phyloP scores from a whole-genome alignment of 1,140 invertebrate species.

The Platorchestia sp. region DNA sequence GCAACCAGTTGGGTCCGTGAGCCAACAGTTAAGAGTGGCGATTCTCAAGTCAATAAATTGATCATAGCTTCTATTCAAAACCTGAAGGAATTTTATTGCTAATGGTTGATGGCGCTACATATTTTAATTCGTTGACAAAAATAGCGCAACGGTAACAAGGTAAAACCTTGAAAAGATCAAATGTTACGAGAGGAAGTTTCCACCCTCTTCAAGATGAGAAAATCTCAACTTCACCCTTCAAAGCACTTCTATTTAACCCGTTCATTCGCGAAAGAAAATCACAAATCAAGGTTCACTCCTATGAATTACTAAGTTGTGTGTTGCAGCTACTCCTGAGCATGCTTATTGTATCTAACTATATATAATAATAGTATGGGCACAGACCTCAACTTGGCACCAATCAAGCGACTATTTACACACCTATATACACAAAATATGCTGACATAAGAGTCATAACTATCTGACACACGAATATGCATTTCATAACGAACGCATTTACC shows the following conservation, averaged over 20 bases:
- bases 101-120: neutral
- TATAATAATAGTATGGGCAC: slow-evolving; percentile 52
- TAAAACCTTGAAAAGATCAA: slow-evolving; percentile 23
- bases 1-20: neutral
- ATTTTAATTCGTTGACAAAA: neutral
- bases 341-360: slow-evolving; percentile 44
- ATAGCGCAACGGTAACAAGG: neutral
- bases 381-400: slow-evolving; percentile 47
- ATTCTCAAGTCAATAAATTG: neutral
- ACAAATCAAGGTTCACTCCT: neutral
- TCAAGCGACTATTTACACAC: slow-evolving; percentile 12
- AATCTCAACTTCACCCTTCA: neutral
- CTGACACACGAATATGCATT: neutral
- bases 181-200: slow-evolving; percentile 32
- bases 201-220: neutral
- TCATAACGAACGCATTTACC: neutral
- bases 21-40: neutral
- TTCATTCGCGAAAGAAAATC: neutral
- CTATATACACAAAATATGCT: slow-evolving; percentile 10
- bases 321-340: neutral
- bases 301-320: neutral
- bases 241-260: neutral
- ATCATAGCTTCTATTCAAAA: neutral
- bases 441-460: neutral
- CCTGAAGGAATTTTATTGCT: neutral